Percentiles rank a stretch among this genome's conserved stretches.
Evolutionary conservation across 2,888 invertebrate genomes (phyloP).

Genomic region (Agrochola macilenta): DNA sequence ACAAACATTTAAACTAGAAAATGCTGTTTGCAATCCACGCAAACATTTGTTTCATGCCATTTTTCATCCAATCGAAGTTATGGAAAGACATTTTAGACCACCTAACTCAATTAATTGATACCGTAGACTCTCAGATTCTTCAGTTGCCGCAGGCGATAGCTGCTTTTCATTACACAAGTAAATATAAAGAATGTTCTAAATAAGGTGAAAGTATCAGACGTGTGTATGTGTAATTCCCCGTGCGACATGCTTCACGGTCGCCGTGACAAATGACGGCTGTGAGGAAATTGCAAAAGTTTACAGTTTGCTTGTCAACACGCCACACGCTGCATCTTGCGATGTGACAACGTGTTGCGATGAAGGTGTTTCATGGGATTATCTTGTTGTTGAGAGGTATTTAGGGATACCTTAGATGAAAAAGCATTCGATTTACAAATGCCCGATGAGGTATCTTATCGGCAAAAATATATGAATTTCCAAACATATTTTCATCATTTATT

Average conservation of each 20-base stretch:
- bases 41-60: neutral
- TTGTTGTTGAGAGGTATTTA: neutral
- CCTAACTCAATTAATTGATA: neutral
- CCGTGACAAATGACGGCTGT: constrained; percentile 24
- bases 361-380: constrained; percentile 14
- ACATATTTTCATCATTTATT: no score
- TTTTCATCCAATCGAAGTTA: neutral
- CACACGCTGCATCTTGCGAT: neutral
- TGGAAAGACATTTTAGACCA: neutral
- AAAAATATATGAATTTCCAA: neutral
- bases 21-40: no score
- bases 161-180: neutral
- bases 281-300: constrained; percentile 58
- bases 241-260: constrained; percentile 11
- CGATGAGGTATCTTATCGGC: no score
- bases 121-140: no score
- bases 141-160: neutral
- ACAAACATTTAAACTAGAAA: neutral
- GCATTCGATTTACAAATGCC: no score
- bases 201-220: neutral
- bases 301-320: constrained; percentile 30
- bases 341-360: neutral
- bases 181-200: neutral
- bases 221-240: neutral
- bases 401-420: no score